Conservation (phyloP, 1,140 invertebrate genomes). For the Dolichoris vasculosae region DNA sequence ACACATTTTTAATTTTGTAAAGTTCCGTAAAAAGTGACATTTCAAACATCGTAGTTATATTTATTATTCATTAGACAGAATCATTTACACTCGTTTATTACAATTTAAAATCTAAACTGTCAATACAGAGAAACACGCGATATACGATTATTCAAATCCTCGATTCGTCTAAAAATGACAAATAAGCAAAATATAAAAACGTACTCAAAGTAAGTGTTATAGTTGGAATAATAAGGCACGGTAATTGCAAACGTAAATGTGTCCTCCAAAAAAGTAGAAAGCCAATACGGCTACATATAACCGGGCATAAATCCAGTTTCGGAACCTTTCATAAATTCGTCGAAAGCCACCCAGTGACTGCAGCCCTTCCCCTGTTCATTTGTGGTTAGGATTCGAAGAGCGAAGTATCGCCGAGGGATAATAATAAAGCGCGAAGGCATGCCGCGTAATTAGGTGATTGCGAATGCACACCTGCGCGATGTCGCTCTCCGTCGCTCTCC, state of each 20-base stretch:
- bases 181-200: no score
- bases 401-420: neutral
- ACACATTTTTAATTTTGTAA: no score
- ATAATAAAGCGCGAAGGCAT: neutral
- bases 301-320: neutral
- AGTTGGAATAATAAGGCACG: neutral
- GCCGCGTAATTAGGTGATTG: neutral
- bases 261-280: neutral
- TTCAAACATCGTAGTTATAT: constrained; percentile 4
- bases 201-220: neutral
- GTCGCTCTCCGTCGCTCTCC: no score
- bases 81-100: constrained; percentile 1
- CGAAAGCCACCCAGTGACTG: neutral
- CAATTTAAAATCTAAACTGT: neutral
- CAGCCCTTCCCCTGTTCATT: neutral
- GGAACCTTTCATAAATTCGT: neutral
- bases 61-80: neutral
- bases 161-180: neutral
- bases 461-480: neutral
- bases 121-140: neutral
- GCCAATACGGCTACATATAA: neutral
- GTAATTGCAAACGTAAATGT: neutral
- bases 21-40: neutral
- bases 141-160: neutral
- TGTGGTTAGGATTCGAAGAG: neutral